Conservation (phyloP, 1,140 invertebrate genomes). For the Hydropsyche tenuis region DNA sequence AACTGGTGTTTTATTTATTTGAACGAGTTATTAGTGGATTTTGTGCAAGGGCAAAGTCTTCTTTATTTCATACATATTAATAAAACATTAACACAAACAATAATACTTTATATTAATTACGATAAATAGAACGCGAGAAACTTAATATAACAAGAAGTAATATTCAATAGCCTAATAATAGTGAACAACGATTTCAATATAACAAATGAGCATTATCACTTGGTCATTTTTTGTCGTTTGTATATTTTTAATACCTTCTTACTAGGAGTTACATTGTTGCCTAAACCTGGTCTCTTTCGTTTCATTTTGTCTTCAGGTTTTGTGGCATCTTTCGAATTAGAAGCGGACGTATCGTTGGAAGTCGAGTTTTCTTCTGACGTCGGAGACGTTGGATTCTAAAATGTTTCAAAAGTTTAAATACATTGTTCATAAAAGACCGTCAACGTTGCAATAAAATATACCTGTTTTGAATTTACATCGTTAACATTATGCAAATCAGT, state of each 20-base stretch:
- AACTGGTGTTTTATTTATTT: conserved; percentile 8
- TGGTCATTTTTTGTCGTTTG: conserved; percentile 57
- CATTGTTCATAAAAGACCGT: too few relatives aligned
- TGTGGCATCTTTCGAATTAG: conserved; percentile 51
- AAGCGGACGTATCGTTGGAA: conserved; percentile 16
- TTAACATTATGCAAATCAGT: conserved; percentile 74
- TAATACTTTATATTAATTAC: too few relatives aligned
- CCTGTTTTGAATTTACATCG: conserved; percentile 63
- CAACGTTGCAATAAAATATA: too few relatives aligned
- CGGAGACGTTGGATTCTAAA: neutral
- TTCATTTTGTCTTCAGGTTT: conserved; percentile 54
- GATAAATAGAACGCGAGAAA: too few relatives aligned
- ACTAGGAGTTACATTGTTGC: conserved; percentile 78
- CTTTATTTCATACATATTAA: too few relatives aligned
- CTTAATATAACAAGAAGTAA: too few relatives aligned
- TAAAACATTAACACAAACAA: too few relatives aligned
- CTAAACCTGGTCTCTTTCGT: conserved; percentile 79
- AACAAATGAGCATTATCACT: conserved; percentile 7
- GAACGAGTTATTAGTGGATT: too few relatives aligned
- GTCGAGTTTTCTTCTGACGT: neutral
- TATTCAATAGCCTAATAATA: too few relatives aligned
- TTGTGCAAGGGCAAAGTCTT: too few relatives aligned
- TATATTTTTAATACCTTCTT: conserved; percentile 86
- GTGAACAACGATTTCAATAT: neutral
- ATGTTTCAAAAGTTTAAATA: too few relatives aligned